A percentile compares a stretch with the other conserved stretches of the same genome.
Evolutionary conservation across 2,888 invertebrate genomes (phyloP).

Genomic region (Meloe dianella): DNA sequence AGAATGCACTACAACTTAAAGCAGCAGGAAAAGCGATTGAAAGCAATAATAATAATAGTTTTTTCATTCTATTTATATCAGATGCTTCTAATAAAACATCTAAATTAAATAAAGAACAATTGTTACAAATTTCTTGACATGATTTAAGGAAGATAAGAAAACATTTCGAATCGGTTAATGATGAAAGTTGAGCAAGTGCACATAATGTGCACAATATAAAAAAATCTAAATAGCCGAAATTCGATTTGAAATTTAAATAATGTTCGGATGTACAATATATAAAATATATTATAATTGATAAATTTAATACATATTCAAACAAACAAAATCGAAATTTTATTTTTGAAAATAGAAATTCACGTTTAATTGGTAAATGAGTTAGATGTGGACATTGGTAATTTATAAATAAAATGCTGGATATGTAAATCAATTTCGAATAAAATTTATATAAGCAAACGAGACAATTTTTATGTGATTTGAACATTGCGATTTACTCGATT

Average conservation of each 20-base stretch:
- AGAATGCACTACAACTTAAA: neutral
- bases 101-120: neutral
- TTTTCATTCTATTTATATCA: neutral
- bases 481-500: neutral
- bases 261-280: neutral
- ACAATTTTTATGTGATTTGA: neutral
- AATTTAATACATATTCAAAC: neutral
- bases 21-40: neutral
- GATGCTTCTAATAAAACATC: neutral
- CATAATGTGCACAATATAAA: neutral
- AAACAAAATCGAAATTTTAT: neutral
- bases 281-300: neutral
- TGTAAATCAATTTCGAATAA: neutral
- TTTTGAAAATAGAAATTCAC: neutral
- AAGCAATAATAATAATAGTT: neutral
- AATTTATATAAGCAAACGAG: conserved; percentile 4
- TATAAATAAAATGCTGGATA: neutral
- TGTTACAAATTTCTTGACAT: conserved; percentile 5
- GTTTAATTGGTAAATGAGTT: neutral
- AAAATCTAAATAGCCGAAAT: conserved; percentile 1
- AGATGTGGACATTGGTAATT: neutral
- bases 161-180: neutral
- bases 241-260: neutral
- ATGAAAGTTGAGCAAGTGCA: neutral
- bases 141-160: neutral